Conservation (phyloP, 2,797 vertebrate genomes). For the Ctenochaetus hawaiiensis region DNA sequence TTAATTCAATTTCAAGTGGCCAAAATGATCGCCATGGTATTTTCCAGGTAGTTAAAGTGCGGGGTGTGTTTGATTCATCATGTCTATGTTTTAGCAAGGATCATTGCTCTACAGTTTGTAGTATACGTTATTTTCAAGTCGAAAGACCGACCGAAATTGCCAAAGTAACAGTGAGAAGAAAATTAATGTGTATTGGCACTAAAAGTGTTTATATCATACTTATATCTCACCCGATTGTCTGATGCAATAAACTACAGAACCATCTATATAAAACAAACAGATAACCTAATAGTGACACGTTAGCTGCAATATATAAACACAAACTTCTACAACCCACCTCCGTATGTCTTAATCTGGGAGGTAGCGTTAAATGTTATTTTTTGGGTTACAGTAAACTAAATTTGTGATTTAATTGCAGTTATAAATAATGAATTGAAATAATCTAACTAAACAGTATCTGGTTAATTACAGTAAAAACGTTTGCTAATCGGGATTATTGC, state of each 20-base stretch:
- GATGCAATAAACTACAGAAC: not conserved
- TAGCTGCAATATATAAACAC: too few relatives aligned
- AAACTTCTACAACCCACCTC: too few relatives aligned
- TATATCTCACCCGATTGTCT: too few relatives aligned
- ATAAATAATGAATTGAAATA: not conserved
- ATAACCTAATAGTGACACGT: too few relatives aligned
- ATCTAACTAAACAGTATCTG: not conserved
- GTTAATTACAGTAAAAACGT: not conserved
- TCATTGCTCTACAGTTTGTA: not conserved
- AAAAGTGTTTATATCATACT: not conserved
- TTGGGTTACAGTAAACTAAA: not conserved
- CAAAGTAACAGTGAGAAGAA: not conserved
- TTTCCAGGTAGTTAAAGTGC: too few relatives aligned
- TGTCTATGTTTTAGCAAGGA: not conserved
- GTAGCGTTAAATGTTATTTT: too few relatives aligned
- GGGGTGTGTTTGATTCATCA: not conserved
- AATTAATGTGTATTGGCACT: not conserved
- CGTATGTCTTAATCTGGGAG: too few relatives aligned
- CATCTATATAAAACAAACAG: not conserved
- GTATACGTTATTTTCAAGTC: not conserved
- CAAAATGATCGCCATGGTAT: not conserved
- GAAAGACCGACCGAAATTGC: not conserved
- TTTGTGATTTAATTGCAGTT: not conserved
- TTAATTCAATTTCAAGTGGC: not conserved
- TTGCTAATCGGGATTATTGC: not conserved